A percentile compares a stretch with the other conserved stretches of the same genome.
These are phyloP conservation scores for Esox lucius DNA, from an alignment of 2,797 vertebrate species.

Conservation along the genomic window DNA sequence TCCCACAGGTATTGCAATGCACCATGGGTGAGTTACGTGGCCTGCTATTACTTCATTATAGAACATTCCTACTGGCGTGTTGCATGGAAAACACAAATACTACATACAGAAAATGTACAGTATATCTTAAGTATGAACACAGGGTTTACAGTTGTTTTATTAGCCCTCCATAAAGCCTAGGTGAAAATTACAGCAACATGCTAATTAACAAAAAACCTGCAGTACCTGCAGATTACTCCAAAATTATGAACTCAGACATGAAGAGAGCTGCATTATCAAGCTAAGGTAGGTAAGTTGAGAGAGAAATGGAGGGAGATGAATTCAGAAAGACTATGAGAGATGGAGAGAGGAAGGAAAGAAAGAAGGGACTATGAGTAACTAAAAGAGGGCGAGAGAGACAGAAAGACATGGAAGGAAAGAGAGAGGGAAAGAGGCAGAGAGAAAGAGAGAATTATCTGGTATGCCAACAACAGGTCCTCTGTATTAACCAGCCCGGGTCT, in stretches of 20 bases:
- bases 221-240: no score
- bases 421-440: background rate
- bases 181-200: background rate
- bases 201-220: background rate
- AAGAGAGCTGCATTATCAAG: background rate
- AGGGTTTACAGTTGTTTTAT: background rate
- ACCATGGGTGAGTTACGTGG: no score
- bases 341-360: background rate
- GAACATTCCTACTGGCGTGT: no score
- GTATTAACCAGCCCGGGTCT: constrained; percentile 39
- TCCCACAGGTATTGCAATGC: no score
- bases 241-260: no score
- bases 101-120: background rate
- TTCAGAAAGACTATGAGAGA: background rate
- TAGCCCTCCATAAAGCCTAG: no score
- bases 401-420: no score
- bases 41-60: background rate
- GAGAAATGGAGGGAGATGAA: no score
- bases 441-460: constrained; percentile 17
- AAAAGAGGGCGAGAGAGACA: no score
- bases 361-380: no score
- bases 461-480: constrained; percentile 9
- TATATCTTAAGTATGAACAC: no score
- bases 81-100: background rate
- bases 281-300: background rate